A percentile compares a stretch with the other conserved stretches of the same genome.
phyloP scores from a whole-genome alignment of 2,797 vertebrate species.

The Tenualosa thibaudeaui region DNA sequence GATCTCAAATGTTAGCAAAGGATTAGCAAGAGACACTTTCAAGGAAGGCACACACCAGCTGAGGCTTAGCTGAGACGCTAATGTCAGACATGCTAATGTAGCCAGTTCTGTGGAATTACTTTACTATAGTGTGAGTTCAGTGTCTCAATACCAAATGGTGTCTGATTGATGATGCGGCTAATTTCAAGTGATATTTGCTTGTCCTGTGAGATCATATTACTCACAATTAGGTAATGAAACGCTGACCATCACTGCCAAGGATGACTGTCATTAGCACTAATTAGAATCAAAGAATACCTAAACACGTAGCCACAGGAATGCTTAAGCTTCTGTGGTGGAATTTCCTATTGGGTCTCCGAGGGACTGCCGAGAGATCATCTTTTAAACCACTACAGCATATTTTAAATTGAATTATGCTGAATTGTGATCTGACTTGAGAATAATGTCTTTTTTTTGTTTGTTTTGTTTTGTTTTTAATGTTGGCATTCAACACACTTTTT shows the following conservation, averaged over 20 bases:
- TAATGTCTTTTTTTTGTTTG: not conserved
- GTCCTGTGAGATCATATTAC: not conserved
- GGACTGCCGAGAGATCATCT: too few relatives aligned
- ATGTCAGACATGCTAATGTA: not conserved
- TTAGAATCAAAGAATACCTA: not conserved
- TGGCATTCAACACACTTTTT: not conserved
- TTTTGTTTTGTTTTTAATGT: not conserved
- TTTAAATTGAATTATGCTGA: not conserved
- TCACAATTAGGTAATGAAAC: not conserved
- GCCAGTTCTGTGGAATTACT: not conserved
- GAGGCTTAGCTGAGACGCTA: not conserved
- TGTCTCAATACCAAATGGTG: not conserved
- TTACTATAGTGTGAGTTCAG: not conserved
- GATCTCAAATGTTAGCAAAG: not conserved
- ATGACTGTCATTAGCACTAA: not conserved
- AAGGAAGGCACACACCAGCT: not conserved
- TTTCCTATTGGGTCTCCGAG: too few relatives aligned
- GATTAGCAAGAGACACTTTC: not conserved
- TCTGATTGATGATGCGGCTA: not conserved
- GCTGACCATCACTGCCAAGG: not conserved
- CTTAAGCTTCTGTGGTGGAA: not conserved
- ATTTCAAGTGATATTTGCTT: not conserved
- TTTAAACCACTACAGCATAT: too few relatives aligned
- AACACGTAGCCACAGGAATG: not conserved
- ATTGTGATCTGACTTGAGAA: not conserved